Evolutionary conservation across 2,888 invertebrate species (phyloP).

Genomic region (Drosophila paranaensis): DNA sequence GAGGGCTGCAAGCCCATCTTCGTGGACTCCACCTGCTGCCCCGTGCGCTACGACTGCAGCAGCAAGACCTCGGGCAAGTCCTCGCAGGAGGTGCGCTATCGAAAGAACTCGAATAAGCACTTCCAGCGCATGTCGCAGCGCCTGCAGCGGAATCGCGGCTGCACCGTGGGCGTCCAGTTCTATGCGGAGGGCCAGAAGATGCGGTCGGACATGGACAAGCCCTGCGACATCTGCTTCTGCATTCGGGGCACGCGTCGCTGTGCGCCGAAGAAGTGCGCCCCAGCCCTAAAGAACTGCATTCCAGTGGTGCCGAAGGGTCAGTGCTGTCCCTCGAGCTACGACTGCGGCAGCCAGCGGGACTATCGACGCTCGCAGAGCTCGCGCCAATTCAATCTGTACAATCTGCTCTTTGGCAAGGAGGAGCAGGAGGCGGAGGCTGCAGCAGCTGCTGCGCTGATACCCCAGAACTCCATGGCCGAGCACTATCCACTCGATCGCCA

Average conservation of each 20-base stretch:
- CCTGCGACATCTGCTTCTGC: conserved; percentile 93
- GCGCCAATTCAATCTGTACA: conserved; percentile 83
- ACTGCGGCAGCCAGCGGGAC: conserved; percentile 88
- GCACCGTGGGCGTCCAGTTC: conserved; percentile 88
- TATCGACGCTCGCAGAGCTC: conserved; percentile 79
- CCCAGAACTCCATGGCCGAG: conserved; percentile 61
- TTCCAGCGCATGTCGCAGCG: conserved; percentile 82
- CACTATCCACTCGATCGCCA: conserved; percentile 80
- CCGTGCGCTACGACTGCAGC: conserved; percentile 91
- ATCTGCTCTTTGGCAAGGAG: conserved; percentile 82
- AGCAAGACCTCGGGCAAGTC: conserved; percentile 82
- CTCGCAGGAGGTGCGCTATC: conserved; percentile 81
- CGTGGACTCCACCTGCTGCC: conserved; percentile 89
- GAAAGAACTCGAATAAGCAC: conserved; percentile 82
- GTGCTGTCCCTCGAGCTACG: conserved; percentile 94
- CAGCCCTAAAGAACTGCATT: conserved; percentile 90
- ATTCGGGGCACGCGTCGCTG: conserved; percentile 90
- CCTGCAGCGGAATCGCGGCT: conserved; percentile 83
- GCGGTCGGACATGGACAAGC: conserved; percentile 85
- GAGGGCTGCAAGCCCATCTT: conserved; percentile 86
- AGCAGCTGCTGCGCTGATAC: conserved; percentile 30
- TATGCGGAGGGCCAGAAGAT: conserved; percentile 90
- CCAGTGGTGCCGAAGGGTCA: conserved; percentile 91
- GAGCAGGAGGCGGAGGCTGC: conserved; percentile 49
- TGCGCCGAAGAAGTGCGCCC: conserved; percentile 91